Evolutionary conservation across 2,888 invertebrate genomes (phyloP), one percentile per base, ranked within the genome.

Genomic region (Aphodius granarius): DNA sequence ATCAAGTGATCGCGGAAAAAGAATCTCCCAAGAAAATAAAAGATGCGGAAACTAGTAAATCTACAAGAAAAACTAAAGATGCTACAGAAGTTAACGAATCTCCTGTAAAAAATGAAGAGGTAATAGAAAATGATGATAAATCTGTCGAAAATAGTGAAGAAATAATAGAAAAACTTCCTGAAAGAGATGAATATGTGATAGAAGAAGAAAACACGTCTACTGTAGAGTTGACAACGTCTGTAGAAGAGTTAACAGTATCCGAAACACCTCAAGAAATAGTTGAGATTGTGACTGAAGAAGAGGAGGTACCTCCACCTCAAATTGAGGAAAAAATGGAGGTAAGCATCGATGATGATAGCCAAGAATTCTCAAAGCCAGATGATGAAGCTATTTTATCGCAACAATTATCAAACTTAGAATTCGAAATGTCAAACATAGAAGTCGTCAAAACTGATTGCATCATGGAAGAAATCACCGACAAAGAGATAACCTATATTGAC

Each of bases 101-200:
- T 63, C 20, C 18, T 71, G 9, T 13, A 9, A 20, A 23, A 15
- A 71, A 43, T 21, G 71, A 73, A 22, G 71, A 74, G 68, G 65
- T 76, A 19, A 16, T 22, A n/a, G 73, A 74, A 21, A 77, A 77
- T 21, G 72, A 74, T 15, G 73, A 19, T 71, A 5, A 86, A 88
- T 85, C 87, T 86, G 17, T 87, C 88, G 74, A 89, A 89, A 22
- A 89, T 89, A 81, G 89, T 89, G n/a, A 89, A 89, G 79, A 88
- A 88, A 0, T 89, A 43, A 43, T 43, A 43, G 43, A 43, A 43
- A 43, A 74, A 63, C n/a, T 15, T 62, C 20, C 18, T 63, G 9
- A 15, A 9, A n/a, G 23, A 3, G 64, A 19, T 23, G 71, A 72
- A 22, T 66, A 74, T 72, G 70, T 76, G 17, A 16, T 22, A n/a